Evolutionary conservation across 2,113 vertebrate species (phyloP), one percentile per base, ranked within the genome.

Genomic region (Gnathonemus longibarbis): DNA sequence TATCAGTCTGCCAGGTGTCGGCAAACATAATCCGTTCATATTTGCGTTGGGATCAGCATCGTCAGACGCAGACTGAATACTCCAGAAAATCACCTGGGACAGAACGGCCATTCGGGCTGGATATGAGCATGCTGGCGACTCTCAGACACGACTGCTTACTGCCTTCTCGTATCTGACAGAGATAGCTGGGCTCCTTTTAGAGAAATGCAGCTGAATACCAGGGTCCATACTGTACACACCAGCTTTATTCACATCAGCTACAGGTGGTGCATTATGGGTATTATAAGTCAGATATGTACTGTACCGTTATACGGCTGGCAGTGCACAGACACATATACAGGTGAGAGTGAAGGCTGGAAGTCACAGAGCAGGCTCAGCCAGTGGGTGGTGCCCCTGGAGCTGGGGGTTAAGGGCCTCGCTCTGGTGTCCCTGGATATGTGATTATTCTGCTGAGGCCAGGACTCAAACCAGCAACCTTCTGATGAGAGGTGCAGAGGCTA

Each of bases 321-420:
- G 53, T 21, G 53, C 53, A 66, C 58, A 27, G 58, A 27, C n/a
- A 27, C n/a, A 66, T 62, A n/a, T 66, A n/a, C 58, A 27, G 9
- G 62, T 66, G n/a, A 66, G n/a, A 27, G 62, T 3, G n/a, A 66
- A 66, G 62, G 24, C 24, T 31, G 62, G 24, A 10, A 8, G 62
- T 27, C 62, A 66, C 62, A 66, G 9, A 27, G 24, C 24, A 66
- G 62, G 62, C n/a, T 27, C 62, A 27, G 2, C 62, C 62, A 66
- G 62, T 0, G 9, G 8, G 0, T n/a, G 56, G 24, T 0, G 24
- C 0, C 56, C 21, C 56, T 3, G 62, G 3, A 70, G 3, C 10
- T 70, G 62, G 10, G 62, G 62, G n/a, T 70, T 70, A 70, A 31
- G 9, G 10, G 1, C 62, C n/a, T 31, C 0, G 3, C 62, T 70